phyloP scores from a whole-genome alignment of 2,113 vertebrate species.

The Megaceryle torquata region DNA sequence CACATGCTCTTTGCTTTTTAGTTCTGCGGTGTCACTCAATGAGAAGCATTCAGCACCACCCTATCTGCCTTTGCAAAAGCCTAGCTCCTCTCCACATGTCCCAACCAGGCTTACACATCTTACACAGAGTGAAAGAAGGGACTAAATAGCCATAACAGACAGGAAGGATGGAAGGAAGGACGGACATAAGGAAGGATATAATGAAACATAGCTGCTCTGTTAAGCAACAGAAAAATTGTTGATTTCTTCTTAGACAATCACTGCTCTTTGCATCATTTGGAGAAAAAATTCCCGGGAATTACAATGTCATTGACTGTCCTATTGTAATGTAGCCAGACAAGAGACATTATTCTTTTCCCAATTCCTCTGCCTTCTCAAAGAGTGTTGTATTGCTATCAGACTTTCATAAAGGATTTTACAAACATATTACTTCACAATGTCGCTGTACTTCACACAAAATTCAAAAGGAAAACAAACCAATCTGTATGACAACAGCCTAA shows the following conservation, averaged over 20 bases:
- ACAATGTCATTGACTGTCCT: neutral
- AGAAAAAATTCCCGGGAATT: conserved; percentile 1
- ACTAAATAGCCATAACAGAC: neutral
- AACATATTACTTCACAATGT: neutral
- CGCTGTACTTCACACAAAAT: neutral
- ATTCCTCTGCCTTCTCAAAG: neutral
- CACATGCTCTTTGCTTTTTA: neutral
- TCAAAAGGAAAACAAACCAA: neutral
- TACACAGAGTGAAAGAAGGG: neutral
- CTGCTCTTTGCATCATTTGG: neutral
- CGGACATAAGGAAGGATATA: neutral
- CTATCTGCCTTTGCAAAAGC: neutral
- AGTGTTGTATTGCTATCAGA: neutral
- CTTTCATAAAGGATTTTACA: neutral
- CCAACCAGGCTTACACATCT: neutral
- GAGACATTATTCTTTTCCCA: neutral
- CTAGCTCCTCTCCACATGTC: neutral
- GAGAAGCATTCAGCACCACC: neutral
- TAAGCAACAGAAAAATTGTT: neutral
- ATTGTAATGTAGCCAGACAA: neutral
- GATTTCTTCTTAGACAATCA: neutral
- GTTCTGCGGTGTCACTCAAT: neutral
- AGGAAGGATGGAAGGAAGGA: neutral
- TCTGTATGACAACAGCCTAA: neutral
- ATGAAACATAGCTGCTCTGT: neutral